Conservation (phyloP, 2,113 vertebrate species). For the Ophiodon elongatus region DNA sequence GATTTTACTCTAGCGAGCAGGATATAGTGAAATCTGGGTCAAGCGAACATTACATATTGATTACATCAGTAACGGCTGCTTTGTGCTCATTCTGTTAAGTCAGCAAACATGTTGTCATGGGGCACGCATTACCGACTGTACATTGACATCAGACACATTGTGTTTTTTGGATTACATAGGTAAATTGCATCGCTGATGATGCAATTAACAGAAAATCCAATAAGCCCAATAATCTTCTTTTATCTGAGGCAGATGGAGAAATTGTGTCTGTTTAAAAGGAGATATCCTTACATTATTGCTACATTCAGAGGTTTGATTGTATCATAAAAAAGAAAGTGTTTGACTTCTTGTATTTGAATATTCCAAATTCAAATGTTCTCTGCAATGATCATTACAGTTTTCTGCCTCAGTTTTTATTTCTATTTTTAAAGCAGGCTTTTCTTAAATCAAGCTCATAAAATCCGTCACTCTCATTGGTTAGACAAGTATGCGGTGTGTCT, state of each 20-base stretch:
- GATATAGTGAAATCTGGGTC: constrained; percentile 59
- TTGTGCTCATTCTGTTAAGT: constrained; percentile 33
- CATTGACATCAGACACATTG: constrained; percentile 34
- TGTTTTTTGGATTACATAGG: constrained; percentile 37
- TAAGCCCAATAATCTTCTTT: constrained; percentile 73
- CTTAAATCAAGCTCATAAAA: not conserved
- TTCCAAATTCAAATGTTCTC: not conserved
- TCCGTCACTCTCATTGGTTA: not conserved
- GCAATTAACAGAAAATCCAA: constrained; percentile 54
- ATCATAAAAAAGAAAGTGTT: not conserved
- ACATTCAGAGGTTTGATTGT: constrained; percentile 18
- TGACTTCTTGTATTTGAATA: not conserved
- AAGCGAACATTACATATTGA: constrained; percentile 63
- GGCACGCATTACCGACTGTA: constrained; percentile 26
- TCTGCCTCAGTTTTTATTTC: not conserved
- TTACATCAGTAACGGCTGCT: constrained; percentile 66
- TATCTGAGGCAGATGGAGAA: constrained; percentile 61
- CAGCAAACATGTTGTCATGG: constrained; percentile 58
- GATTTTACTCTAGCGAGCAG: not conserved
- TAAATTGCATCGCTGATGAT: constrained; percentile 48
- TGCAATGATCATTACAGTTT: not conserved
- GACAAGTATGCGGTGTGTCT: not conserved
- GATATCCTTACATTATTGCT: not conserved
- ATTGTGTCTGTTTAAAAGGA: constrained; percentile 21
- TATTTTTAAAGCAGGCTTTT: not conserved